Base-by-base conservation (phyloP, 2,797 vertebrate genomes). In the Pampus argenteus region DNA sequence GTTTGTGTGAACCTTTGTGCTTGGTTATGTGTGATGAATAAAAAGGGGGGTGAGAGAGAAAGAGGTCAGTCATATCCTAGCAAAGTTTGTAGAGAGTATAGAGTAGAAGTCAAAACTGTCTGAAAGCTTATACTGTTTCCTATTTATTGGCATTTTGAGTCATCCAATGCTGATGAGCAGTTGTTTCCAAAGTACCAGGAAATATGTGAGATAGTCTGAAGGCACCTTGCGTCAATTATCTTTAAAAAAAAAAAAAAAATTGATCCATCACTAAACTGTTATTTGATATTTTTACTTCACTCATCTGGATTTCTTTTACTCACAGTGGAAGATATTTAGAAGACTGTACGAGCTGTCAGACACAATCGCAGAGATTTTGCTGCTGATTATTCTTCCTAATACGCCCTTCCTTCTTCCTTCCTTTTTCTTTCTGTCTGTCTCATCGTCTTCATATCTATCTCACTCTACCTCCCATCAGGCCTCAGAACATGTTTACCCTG, bases 361-460 rank as follows among this genome's bases (percentile, higher is more conserved):
- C 73, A 71, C 56, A 36, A 10, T 38, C 45, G 55, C 14, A 42
- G 26, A 73, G 74, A 83, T 85, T 69, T 56, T 61, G 38, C 67
- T 73, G 76, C 79, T 69, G 79, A 83, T 82, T 83, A 75, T 55
- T 74, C 74, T 55, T 67, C 73, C 71, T 64, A 81, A 74, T 57
- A 63, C 66, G 42, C 67, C 82, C 86, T 83, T 83, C 81, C 74
- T 81, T 71, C 74, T 74, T 67, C 60, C 72, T 79, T 72, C 68
- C 65, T 73, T 74, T 85, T 78, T 79, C 51, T 86, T 73, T 86
- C 64, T 64, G 57, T 81, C 66, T 44, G 72, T 88, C 76, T 76
- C 82, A 74, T 86, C 81, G 84, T 87, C 81, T 52, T 80, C 81
- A 76, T 64, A 79, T 81, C 83, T 88, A 9, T 71, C 65, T 64